Percentiles rank a stretch among this genome's conserved stretches.
These are phyloP conservation scores for Megalopta genalis DNA, from an alignment of 1,140 invertebrate genomes.

Conservation along the genomic window DNA sequence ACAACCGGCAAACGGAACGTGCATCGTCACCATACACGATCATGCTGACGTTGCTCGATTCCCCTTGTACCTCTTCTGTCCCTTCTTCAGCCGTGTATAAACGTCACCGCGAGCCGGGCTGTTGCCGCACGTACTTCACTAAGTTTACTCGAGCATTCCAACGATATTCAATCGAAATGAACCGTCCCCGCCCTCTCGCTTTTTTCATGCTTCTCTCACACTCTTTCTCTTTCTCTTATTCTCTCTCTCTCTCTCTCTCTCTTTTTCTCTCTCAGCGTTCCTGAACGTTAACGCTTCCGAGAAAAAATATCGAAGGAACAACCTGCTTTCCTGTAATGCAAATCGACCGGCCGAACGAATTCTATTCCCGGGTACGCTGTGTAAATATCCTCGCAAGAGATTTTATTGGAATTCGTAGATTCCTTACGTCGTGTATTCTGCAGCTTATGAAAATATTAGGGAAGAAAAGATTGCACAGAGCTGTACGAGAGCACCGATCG, in stretches of 20 bases:
- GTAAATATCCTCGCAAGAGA: constrained; percentile 5
- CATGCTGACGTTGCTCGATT: constrained; percentile 41
- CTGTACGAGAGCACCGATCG: neutral
- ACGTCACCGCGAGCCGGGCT: constrained; percentile 24
- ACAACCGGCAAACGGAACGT: constrained; percentile 20
- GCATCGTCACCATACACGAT: constrained; percentile 32
- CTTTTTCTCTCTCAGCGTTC: neutral
- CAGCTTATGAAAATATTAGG: neutral
- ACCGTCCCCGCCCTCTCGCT: neutral
- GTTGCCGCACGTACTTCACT: constrained; percentile 31
- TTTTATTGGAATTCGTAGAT: neutral
- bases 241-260: too few relatives aligned
- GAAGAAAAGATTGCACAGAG: neutral
- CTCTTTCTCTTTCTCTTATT: too few relatives aligned
- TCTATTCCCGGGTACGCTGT: neutral
- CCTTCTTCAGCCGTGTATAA: constrained; percentile 36
- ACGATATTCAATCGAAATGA: constrained; percentile 34
- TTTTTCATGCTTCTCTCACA: neutral
- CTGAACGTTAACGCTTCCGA: neutral
- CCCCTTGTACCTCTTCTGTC: constrained; percentile 34
- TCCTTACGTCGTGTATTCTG: neutral
- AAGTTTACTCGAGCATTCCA: constrained; percentile 37
- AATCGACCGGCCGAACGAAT: constrained; percentile 5
- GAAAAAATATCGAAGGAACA: constrained; percentile 6
- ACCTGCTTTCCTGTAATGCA: constrained; percentile 22